Evolutionary conservation across 2,888 invertebrate genomes (phyloP).

Genomic region (Anorthoa munda): DNA sequence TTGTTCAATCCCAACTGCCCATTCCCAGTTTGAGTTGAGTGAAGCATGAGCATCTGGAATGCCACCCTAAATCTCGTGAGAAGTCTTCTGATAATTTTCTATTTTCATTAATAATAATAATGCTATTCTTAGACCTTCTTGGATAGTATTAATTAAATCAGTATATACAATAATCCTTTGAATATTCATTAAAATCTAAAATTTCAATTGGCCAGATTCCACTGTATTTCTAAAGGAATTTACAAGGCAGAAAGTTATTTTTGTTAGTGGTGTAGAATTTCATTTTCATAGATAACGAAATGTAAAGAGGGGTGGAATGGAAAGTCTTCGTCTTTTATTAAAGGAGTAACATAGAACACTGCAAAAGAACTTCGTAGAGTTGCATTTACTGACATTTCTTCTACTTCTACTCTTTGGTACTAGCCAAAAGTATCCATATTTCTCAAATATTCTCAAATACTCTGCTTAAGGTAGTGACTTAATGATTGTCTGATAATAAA

Average conservation of each 20-base stretch:
- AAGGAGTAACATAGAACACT: not conserved
- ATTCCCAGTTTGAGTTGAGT: too few species aligned
- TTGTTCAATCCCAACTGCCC: too few species aligned
- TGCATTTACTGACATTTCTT: not conserved
- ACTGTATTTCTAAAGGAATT: conserved; percentile 22
- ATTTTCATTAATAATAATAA: conserved; percentile 5
- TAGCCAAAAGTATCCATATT: too few species aligned
- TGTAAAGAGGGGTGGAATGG: not conserved
- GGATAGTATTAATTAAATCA: conserved; percentile 13
- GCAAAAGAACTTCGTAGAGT: not conserved
- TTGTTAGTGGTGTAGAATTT: not conserved
- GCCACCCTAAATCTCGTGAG: too few species aligned
- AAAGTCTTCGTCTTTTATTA: not conserved
- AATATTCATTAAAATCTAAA: conserved; percentile 47
- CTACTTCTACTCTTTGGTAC: too few species aligned
- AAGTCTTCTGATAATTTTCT: not conserved
- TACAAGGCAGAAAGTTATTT: conserved; percentile 1
- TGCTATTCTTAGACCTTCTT: conserved; percentile 2
- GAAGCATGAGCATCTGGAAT: too few species aligned
- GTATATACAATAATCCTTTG: conserved; percentile 34
- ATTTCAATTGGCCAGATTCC: conserved; percentile 25
- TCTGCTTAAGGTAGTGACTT: too few species aligned
- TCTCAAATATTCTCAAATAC: too few species aligned
- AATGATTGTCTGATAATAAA: too few species aligned
- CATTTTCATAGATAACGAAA: not conserved